Evolutionary conservation across 2,113 vertebrate genomes (phyloP).

Genomic region (Ochotona curzoniae): DNA sequence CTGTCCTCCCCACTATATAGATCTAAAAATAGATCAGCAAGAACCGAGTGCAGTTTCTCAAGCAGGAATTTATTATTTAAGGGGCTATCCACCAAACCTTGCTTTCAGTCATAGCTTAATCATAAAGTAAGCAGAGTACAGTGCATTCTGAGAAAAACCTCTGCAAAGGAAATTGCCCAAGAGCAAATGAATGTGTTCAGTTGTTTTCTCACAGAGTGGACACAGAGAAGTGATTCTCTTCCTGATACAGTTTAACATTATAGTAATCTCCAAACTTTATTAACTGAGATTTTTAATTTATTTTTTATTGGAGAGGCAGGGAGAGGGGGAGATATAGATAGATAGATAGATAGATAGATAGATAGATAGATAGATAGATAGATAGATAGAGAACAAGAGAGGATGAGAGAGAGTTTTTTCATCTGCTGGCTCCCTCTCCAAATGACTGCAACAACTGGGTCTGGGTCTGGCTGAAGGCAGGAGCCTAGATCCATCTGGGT

Average conservation of each 20-base stretch:
- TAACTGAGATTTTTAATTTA: background rate
- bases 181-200: background rate
- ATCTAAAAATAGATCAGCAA: background rate
- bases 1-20: background rate
- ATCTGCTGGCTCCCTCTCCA: no score
- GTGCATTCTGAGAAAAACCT: background rate
- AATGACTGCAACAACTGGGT: no score
- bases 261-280: background rate
- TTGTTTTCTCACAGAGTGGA: background rate
- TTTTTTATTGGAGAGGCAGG: background rate
- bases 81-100: background rate
- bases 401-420: no score
- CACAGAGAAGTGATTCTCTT: background rate
- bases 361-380: no score
- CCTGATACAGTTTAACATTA: background rate
- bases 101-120: background rate
- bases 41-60: background rate
- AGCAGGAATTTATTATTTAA: background rate
- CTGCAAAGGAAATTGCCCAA: background rate
- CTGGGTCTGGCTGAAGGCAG: no score
- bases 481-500: no score
- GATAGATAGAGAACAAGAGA: no score
- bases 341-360: no score
- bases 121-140: background rate
- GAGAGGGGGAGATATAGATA: background rate